Conservation (phyloP, 1,140 invertebrate species). For the Agrilus planipennis region DNA sequence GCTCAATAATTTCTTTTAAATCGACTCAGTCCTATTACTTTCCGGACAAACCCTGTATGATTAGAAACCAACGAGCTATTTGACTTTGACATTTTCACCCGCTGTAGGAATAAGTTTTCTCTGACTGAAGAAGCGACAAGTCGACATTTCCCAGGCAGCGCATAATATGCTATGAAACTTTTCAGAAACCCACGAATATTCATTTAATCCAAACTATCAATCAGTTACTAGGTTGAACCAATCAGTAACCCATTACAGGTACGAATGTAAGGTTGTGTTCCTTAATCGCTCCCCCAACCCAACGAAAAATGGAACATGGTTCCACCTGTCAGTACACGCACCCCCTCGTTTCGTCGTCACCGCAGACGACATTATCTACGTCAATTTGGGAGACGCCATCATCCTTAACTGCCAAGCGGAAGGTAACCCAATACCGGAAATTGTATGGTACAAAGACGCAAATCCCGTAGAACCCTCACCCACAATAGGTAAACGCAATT, state of each 20-base stretch:
- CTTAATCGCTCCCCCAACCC: slow-evolving; percentile 83
- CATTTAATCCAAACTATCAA: too few species aligned
- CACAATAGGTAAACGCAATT: slow-evolving; percentile 43
- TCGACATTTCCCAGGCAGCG: too few species aligned
- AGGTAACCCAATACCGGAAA: slow-evolving; percentile 82
- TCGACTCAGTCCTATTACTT: too few species aligned
- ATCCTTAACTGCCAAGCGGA: slow-evolving; percentile 91
- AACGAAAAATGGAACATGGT: slow-evolving; percentile 89
- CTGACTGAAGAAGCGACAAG: too few species aligned
- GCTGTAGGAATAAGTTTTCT: too few species aligned
- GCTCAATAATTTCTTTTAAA: too few species aligned
- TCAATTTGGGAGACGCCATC: slow-evolving; percentile 89
- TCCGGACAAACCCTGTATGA: too few species aligned
- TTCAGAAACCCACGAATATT: too few species aligned
- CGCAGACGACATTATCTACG: slow-evolving; percentile 88
- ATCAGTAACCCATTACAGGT: slow-evolving; percentile 33
- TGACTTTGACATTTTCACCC: too few species aligned
- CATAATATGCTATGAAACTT: too few species aligned
- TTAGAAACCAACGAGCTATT: too few species aligned
- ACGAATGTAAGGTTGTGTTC: slow-evolving; percentile 93
- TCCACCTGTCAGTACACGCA: slow-evolving; percentile 89
- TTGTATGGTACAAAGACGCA: slow-evolving; percentile 85
- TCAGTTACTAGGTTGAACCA: too few species aligned
- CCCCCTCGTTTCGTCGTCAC: slow-evolving; percentile 87
- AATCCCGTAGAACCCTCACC: slow-evolving; percentile 76